Percentiles rank a stretch among this genome's conserved stretches.
phyloP scores from a whole-genome alignment of 2,113 vertebrate genomes.

The Girardinichthys multiradiatus region DNA sequence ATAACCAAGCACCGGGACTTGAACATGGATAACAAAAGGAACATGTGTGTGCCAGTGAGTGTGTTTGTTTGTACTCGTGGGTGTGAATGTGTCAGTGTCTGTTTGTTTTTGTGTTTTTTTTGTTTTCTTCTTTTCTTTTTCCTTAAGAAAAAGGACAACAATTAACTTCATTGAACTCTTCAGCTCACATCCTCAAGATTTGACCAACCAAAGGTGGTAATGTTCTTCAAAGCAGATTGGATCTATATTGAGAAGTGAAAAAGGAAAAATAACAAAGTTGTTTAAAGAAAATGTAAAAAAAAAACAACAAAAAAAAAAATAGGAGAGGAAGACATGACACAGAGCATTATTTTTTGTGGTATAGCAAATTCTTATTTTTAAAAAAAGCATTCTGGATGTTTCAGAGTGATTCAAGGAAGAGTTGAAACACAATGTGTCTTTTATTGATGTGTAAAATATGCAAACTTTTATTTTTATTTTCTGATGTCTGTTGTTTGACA shows the following conservation, averaged over 20 bases:
- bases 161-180: slow-evolving; percentile 67
- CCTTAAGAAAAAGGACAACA: slow-evolving; percentile 63
- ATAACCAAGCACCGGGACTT: slow-evolving; percentile 67
- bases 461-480: slow-evolving; percentile 76
- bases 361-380: slow-evolving; percentile 78
- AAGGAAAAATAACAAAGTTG: slow-evolving; percentile 45
- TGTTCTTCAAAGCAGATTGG: slow-evolving; percentile 67
- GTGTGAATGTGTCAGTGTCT: slow-evolving; percentile 3
- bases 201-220: slow-evolving; percentile 81
- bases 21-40: slow-evolving; percentile 77
- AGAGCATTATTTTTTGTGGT: slow-evolving; percentile 78
- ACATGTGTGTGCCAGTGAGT: slow-evolving; percentile 36
- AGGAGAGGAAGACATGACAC: slow-evolving; percentile 64
- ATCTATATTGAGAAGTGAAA: slow-evolving; percentile 81
- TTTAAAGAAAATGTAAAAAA: slow-evolving; percentile 39
- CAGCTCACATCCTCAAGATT: slow-evolving; percentile 71
- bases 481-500: slow-evolving; percentile 76
- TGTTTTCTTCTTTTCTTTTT: slow-evolving; percentile 25
- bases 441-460: slow-evolving; percentile 81
- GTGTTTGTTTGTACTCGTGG: slow-evolving; percentile 2
- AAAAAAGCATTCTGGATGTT: slow-evolving; percentile 74
- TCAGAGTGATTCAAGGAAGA: slow-evolving; percentile 75
- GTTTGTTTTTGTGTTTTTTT: slow-evolving; percentile 19
- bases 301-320: slow-evolving; percentile 25
- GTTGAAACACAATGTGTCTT: slow-evolving; percentile 80